A percentile compares a stretch with the other conserved stretches of the same genome.
These are phyloP conservation scores for Araneus ventricosus DNA, from an alignment of 1,140 invertebrate species.

Conservation along the genomic window DNA sequence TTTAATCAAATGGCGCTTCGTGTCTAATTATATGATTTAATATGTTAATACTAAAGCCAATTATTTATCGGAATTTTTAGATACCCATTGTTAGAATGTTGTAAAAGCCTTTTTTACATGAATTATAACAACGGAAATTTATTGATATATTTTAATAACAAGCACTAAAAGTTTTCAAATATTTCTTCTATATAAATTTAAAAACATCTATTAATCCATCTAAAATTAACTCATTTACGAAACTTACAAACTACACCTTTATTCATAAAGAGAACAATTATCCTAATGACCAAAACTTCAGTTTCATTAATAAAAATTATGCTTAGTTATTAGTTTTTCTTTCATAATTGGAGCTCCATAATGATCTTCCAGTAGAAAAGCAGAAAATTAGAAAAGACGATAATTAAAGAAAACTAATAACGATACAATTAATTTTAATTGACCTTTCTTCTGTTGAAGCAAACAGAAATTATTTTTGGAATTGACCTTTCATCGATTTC, in stretches of 20 bases:
- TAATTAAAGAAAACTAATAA: constrained; percentile 23
- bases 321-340: background rate
- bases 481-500: too few relatives aligned
- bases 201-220: background rate
- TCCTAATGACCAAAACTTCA: constrained; percentile 10
- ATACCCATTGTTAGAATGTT: too few relatives aligned
- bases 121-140: too few relatives aligned
- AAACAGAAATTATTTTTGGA: background rate
- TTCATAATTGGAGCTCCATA: constrained; percentile 9
- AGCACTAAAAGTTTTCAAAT: background rate
- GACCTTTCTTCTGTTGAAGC: background rate
- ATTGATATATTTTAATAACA: too few relatives aligned
- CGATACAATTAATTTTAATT: constrained; percentile 15
- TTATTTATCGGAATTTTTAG: too few relatives aligned
- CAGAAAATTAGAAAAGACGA: background rate
- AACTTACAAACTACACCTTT: background rate
- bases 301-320: constrained; percentile 33
- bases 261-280: background rate
- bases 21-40: too few relatives aligned
- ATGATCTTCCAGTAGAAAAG: background rate
- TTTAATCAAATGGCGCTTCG: too few relatives aligned
- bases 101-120: too few relatives aligned
- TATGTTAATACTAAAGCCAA: too few relatives aligned
- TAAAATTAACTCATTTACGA: background rate
- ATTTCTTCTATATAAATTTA: background rate